These are phyloP conservation scores for Acanthis flammea DNA, from an alignment of 2,797 vertebrate genomes.

Conservation along the genomic window DNA sequence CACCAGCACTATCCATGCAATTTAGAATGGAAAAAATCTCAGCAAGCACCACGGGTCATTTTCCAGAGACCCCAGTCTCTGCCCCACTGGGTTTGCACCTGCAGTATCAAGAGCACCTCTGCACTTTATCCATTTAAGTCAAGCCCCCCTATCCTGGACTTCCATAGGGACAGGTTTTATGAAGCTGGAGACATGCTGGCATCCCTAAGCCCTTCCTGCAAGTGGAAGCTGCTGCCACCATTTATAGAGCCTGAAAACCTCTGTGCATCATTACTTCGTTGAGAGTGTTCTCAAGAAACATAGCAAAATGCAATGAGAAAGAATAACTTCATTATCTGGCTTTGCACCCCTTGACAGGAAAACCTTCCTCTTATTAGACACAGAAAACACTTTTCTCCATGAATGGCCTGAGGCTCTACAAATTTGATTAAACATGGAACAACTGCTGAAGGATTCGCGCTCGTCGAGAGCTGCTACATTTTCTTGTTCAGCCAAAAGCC, in stretches of 20 bases:
- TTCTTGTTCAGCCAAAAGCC: accelerated
- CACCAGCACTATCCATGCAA: accelerated
- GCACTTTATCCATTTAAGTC: not conserved
- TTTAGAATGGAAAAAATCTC: not conserved
- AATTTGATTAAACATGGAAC: not conserved
- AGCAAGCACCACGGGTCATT: not conserved
- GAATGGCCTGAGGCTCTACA: not conserved
- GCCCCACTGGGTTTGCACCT: accelerated
- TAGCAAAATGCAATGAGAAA: not conserved
- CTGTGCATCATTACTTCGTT: not conserved
- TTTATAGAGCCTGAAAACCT: not conserved
- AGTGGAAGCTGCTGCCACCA: not conserved
- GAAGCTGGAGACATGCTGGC: not conserved
- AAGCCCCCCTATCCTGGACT: accelerated
- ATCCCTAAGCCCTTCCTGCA: not conserved
- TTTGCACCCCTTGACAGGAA: not conserved
- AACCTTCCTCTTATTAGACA: not conserved
- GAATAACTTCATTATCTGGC: not conserved
- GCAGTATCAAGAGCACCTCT: not conserved
- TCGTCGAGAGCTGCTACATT: accelerated
- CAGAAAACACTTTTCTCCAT: not conserved
- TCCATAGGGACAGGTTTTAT: accelerated
- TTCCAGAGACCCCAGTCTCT: not conserved
- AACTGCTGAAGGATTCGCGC: not conserved
- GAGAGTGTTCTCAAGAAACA: not conserved